Evolutionary conservation across 2,113 vertebrate species (phyloP).

Genomic region (Pterocles orientalis): DNA sequence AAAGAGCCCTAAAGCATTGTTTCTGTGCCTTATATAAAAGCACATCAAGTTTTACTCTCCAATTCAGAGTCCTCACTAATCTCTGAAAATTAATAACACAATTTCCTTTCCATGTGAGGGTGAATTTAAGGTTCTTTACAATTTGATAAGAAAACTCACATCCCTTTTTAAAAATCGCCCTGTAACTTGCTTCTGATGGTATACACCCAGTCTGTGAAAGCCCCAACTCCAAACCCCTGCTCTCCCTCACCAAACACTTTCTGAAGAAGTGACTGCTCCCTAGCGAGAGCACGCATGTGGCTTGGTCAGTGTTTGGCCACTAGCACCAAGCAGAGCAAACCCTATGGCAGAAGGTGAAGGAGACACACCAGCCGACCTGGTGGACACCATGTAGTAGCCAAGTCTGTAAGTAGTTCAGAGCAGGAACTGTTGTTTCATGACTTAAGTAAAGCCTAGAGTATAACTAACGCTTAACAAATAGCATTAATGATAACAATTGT

Average conservation of each 20-base stretch:
- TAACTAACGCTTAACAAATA: neutral
- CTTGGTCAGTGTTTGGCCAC: rapidly evolving
- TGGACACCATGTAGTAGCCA: neutral
- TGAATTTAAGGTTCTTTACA: neutral
- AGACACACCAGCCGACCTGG: neutral
- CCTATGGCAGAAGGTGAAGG: neutral
- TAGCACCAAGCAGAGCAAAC: neutral
- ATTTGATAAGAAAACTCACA: neutral
- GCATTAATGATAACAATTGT: neutral
- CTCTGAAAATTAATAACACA: neutral
- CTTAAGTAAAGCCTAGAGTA: neutral
- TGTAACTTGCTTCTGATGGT: neutral
- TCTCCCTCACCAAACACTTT: neutral
- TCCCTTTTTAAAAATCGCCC: neutral
- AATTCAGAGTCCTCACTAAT: neutral
- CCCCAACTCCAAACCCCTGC: neutral
- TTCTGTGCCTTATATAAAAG: neutral
- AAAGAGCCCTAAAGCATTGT: neutral
- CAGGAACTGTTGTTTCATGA: neutral
- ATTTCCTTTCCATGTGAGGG: neutral
- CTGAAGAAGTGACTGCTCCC: neutral
- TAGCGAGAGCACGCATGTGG: rapidly evolving
- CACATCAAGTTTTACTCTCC: neutral
- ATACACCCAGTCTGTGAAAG: neutral
- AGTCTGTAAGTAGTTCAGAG: neutral